Conservation (phyloP, 1,140 invertebrate species). For the Lasaia peninsularis region DNA sequence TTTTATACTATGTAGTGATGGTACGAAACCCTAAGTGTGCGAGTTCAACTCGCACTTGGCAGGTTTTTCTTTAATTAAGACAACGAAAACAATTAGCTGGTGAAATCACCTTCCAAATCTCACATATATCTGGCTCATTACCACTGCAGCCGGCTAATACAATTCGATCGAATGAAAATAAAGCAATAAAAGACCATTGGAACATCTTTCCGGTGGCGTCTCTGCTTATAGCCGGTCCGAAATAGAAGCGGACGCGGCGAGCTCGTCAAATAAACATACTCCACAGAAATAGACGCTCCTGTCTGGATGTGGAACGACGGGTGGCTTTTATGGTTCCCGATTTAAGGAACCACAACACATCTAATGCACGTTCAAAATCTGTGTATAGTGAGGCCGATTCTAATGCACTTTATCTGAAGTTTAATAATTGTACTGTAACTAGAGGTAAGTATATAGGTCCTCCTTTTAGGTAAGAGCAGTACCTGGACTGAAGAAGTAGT, state of each 20-base stretch:
- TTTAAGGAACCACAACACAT: not conserved
- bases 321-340: conserved; percentile 8
- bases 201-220: conserved; percentile 13
- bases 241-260: conserved; percentile 11
- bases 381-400: not conserved
- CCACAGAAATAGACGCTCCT: conserved; percentile 6
- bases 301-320: conserved; percentile 2
- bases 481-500: no score
- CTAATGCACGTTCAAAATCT: not conserved
- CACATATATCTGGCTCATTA: not conserved
- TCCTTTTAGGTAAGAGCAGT: no score
- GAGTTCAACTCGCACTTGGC: no score
- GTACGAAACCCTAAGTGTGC: no score
- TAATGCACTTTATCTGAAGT: no score
- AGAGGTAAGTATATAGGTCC: no score
- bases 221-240: conserved; percentile 8
- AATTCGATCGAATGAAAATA: conserved; percentile 10
- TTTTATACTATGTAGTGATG: no score
- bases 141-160: not conserved
- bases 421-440: no score
- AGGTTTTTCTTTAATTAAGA: no score
- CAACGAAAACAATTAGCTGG: no score
- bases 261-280: conserved; percentile 8
- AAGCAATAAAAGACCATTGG: conserved; percentile 6
- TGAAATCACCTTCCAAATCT: not conserved